These are phyloP conservation scores for Phyllostomus hastatus DNA, from an alignment of 2,113 vertebrate genomes.

Conservation along the genomic window DNA sequence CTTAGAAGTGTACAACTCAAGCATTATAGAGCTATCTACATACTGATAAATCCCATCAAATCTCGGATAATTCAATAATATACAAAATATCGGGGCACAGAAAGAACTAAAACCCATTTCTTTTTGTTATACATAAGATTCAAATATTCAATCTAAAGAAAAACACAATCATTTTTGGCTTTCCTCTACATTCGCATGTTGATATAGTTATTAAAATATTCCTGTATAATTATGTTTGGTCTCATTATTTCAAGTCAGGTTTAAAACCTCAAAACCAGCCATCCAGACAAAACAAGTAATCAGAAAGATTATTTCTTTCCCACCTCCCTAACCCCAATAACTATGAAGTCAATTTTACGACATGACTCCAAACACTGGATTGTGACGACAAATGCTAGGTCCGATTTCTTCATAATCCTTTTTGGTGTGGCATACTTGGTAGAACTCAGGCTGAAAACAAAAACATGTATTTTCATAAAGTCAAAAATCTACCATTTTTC, in stretches of 20 bases:
- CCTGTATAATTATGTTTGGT: conserved; percentile 87
- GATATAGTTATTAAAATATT: conserved; percentile 87
- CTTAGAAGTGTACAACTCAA: conserved; percentile 82
- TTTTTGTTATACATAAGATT: conserved; percentile 81
- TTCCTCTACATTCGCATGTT: conserved; percentile 84
- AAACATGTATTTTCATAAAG: background rate
- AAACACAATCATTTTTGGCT: conserved; percentile 84
- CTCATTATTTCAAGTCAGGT: conserved; percentile 85
- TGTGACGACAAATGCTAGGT: conserved; percentile 99
- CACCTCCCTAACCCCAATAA: conserved; percentile 77
- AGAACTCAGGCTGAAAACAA: conserved; percentile 94
- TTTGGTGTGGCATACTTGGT: conserved; percentile 99
- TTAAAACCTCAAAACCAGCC: conserved; percentile 83
- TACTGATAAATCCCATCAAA: conserved; percentile 83
- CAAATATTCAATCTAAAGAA: conserved; percentile 86
- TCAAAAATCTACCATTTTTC: background rate
- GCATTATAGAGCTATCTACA: conserved; percentile 87
- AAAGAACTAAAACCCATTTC: conserved; percentile 87
- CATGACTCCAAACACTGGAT: conserved; percentile 99
- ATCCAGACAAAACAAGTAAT: conserved; percentile 85
- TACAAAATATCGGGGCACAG: conserved; percentile 89
- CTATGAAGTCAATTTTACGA: conserved; percentile 87
- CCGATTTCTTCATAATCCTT: conserved; percentile 99
- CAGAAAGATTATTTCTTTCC: conserved; percentile 80
- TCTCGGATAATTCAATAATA: conserved; percentile 86